Conservation (phyloP, 2,888 invertebrate species). For the Drosophila anomelani region DNA sequence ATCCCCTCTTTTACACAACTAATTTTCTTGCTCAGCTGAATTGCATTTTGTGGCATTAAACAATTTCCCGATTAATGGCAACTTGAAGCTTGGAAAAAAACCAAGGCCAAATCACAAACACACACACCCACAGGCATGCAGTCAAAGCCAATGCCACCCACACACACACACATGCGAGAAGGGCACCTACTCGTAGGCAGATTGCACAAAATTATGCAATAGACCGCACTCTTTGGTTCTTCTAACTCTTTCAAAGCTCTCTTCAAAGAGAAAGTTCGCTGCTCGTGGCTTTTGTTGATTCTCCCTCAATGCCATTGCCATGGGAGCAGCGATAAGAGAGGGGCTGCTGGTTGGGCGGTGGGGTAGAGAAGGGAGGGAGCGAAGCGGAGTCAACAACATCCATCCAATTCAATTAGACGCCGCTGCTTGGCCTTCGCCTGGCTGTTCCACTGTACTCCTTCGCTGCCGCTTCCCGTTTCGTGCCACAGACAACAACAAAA, state of each 20-base stretch:
- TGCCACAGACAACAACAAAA: slow-evolving; percentile 76
- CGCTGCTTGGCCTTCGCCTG: slow-evolving; percentile 51
- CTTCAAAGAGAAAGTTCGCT: slow-evolving; percentile 9
- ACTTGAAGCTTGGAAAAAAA: slow-evolving; percentile 37
- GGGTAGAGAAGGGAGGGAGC: slow-evolving; percentile 5
- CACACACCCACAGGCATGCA: slow-evolving; percentile 10
- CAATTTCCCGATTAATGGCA: slow-evolving; percentile 24
- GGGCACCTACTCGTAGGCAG: slow-evolving; percentile 17
- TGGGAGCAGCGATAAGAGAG: slow-evolving; percentile 43
- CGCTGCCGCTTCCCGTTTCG: slow-evolving; percentile 46
- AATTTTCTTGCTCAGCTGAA: not conserved
- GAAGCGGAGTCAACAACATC: slow-evolving; percentile 41
- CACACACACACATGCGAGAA: slow-evolving; percentile 43
- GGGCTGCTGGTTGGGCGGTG: not conserved
- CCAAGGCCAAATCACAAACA: slow-evolving; percentile 69
- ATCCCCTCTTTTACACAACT: not conserved
- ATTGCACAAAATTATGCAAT: slow-evolving; percentile 76
- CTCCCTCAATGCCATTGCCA: slow-evolving; percentile 81
- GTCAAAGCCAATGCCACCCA: slow-evolving; percentile 56
- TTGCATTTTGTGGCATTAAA: slow-evolving; percentile 10
- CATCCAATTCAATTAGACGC: slow-evolving; percentile 77
- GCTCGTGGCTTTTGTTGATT: slow-evolving; percentile 38
- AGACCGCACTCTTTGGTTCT: slow-evolving; percentile 52
- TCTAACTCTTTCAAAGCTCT: slow-evolving; percentile 24
- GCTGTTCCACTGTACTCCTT: slow-evolving; percentile 32